Percentiles rank a stretch among this genome's conserved stretches.
Evolutionary conservation across 1,140 invertebrate species (phyloP).

Genomic region (Bombus turneri): DNA sequence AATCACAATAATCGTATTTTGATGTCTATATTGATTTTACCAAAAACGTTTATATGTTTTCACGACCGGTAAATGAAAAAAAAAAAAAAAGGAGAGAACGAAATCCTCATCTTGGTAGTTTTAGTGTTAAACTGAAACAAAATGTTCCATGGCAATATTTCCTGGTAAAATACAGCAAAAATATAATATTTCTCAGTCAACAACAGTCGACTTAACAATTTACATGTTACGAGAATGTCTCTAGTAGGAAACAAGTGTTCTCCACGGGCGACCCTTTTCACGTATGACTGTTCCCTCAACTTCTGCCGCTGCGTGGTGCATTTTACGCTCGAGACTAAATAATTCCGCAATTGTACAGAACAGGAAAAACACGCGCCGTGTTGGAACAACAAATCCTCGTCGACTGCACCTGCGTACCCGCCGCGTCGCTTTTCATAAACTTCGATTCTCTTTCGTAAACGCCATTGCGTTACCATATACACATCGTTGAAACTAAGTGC

Average conservation of each 20-base stretch:
- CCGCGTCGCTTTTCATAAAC: background rate
- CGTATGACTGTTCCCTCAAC: background rate
- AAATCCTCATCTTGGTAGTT: background rate
- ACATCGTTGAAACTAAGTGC: background rate
- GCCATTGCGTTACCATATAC: background rate
- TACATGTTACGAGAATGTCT: background rate
- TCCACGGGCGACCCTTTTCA: background rate
- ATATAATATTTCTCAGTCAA: background rate
- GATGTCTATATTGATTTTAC: background rate
- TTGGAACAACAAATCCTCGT: background rate
- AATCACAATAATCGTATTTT: background rate
- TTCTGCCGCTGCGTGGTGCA: background rate
- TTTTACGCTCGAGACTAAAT: background rate
- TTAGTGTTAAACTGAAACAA: background rate
- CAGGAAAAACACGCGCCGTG: background rate
- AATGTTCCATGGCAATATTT: background rate
- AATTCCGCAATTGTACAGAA: background rate
- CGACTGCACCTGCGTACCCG: background rate
- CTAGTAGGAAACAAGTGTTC: background rate
- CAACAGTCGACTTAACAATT: background rate
- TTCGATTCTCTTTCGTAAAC: slow-evolving; percentile 5
- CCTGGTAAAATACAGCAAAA: background rate
- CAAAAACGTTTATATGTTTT: background rate
- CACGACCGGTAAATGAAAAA: too few relatives aligned
- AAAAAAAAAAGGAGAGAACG: too few relatives aligned